A percentile compares a stretch with the other conserved stretches of the same genome.
Evolutionary conservation across 2,888 invertebrate genomes (phyloP).

Genomic region (Elmis aenea): DNA sequence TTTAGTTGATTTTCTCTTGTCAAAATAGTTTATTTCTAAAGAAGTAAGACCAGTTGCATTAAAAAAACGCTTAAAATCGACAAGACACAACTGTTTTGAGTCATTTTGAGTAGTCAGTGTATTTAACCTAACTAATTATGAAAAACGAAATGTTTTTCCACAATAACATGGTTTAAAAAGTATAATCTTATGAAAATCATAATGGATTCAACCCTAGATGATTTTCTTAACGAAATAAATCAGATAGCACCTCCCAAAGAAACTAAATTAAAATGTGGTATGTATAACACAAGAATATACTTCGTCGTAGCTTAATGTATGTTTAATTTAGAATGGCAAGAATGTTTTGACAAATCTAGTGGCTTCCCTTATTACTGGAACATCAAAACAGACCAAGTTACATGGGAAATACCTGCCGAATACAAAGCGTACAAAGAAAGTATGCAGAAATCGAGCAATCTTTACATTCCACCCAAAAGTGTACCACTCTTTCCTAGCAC

Average conservation of each 20-base stretch:
- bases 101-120: no score
- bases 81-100: no score
- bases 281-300: slow-evolving; percentile 3
- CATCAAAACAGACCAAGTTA: slow-evolving; percentile 57
- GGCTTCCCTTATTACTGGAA: slow-evolving; percentile 65
- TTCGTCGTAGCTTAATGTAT: slow-evolving; percentile 1
- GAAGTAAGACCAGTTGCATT: no score
- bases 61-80: no score
- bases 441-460: slow-evolving; percentile 13
- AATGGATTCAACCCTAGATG: slow-evolving; percentile 43
- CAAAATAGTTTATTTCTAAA: no score
- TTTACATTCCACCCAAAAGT: slow-evolving; percentile 31
- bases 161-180: no score
- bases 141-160: no score
- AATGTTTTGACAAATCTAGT: slow-evolving; percentile 56
- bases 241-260: slow-evolving; percentile 37
- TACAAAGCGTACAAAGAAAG: slow-evolving; percentile 33
- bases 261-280: slow-evolving; percentile 22
- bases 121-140: no score
- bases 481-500: slow-evolving; percentile 30
- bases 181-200: no score
- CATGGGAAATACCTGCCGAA: slow-evolving; percentile 58
- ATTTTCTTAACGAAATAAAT: slow-evolving; percentile 46
- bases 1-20: no score
- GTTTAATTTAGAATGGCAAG: slow-evolving; percentile 56